Conservation (phyloP, 2,888 invertebrate species). For the Chaetogeoica ovagalla region DNA sequence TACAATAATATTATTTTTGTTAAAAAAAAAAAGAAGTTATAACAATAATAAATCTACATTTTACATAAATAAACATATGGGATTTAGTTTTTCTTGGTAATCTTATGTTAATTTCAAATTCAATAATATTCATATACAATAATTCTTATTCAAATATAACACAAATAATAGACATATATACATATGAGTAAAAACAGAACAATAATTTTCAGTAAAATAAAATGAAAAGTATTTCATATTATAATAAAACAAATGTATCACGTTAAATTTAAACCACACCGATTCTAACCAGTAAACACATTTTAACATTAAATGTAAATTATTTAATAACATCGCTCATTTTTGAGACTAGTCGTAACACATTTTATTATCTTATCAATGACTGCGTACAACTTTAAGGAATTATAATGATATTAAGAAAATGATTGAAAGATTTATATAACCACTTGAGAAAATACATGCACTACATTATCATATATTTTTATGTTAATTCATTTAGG, state of each 20-base stretch:
- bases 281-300: neutral
- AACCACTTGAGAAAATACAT: neutral
- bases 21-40: too few relatives aligned
- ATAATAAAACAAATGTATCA: neutral
- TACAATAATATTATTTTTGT: too few relatives aligned
- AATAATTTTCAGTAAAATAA: neutral
- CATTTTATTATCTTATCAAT: neutral
- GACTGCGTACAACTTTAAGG: neutral
- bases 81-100: neutral
- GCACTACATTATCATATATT: neutral
- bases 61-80: neutral
- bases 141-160: neutral
- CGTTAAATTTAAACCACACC: too few relatives aligned
- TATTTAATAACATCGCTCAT: neutral
- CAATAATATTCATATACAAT: conserved; percentile 5
- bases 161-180: neutral
- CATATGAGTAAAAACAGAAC: neutral
- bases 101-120: conserved; percentile 2
- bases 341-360: neutral
- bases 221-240: neutral
- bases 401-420: neutral
- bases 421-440: neutral
- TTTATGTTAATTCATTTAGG: neutral
- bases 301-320: neutral
- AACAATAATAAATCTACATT: neutral